Percentiles rank a stretch among this genome's conserved stretches.
These are phyloP conservation scores for Lagocephalus sceleratus DNA, from an alignment of 2,797 vertebrate genomes.

Conservation along the genomic window DNA sequence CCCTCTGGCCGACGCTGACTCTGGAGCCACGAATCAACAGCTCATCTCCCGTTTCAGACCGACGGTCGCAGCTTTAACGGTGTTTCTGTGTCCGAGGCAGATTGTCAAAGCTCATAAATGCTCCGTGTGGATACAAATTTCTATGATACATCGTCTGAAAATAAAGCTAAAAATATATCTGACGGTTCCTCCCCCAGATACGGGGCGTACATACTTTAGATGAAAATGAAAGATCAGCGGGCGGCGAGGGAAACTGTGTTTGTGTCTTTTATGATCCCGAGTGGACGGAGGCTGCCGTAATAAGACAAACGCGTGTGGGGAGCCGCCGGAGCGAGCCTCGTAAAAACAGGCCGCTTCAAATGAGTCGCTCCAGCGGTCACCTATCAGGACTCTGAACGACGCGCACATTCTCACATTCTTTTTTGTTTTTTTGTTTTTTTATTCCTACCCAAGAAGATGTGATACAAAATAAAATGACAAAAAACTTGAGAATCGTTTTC, in stretches of 20 bases:
- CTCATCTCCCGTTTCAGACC: background rate
- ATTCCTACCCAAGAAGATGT: slow-evolving; percentile 60
- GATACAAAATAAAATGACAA: slow-evolving; percentile 60
- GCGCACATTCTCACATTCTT: slow-evolving; percentile 50
- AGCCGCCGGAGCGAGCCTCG: slow-evolving; percentile 25
- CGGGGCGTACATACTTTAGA: slow-evolving; percentile 5
- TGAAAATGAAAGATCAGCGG: slow-evolving; percentile 1
- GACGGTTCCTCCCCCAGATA: slow-evolving; percentile 10
- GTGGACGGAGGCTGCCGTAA: background rate
- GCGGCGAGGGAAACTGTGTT: background rate
- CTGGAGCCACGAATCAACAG: slow-evolving; percentile 26
- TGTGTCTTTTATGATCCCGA: slow-evolving; percentile 9
- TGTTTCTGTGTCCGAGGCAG: slow-evolving; percentile 36
- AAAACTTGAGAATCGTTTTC: slow-evolving; percentile 16
- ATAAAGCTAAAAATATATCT: slow-evolving; percentile 43
- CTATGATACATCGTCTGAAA: slow-evolving; percentile 37
- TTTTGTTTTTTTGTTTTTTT: slow-evolving; percentile 17
- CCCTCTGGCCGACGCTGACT: slow-evolving; percentile 9
- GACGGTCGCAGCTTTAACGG: slow-evolving; percentile 6
- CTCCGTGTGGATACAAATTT: slow-evolving; percentile 48
- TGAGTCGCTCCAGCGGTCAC: slow-evolving; percentile 39
- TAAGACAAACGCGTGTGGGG: slow-evolving; percentile 5
- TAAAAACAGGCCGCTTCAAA: slow-evolving; percentile 32
- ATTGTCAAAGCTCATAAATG: slow-evolving; percentile 71
- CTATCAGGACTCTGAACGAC: slow-evolving; percentile 44